Conservation (phyloP, 2,113 vertebrate species). For the Tachuris rubrigastra region DNA sequence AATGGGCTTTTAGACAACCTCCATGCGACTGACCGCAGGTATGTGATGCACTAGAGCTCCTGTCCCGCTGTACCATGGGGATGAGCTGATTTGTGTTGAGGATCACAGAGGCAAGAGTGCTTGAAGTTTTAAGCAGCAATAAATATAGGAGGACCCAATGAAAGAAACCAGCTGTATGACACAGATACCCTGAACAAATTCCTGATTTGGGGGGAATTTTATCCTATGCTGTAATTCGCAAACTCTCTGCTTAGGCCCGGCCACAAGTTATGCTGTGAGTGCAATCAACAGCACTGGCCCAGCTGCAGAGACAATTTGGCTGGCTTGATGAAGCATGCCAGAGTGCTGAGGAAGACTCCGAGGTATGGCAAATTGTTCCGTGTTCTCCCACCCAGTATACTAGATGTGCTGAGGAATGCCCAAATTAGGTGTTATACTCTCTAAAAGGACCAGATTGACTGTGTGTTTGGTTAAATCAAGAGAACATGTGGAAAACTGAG, state of each 20-base stretch:
- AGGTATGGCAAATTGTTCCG: not conserved
- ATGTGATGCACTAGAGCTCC: not conserved
- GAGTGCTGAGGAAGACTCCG: not conserved
- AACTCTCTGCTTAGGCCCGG: not conserved
- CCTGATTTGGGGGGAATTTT: not conserved
- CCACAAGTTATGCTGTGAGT: not conserved
- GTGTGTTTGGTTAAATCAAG: not conserved
- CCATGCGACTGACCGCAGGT: not conserved
- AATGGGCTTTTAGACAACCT: not conserved
- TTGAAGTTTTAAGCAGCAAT: not conserved
- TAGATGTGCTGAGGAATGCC: not conserved
- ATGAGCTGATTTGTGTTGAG: not conserved
- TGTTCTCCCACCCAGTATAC: rapidly evolving
- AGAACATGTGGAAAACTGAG: not conserved
- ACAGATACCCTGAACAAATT: not conserved
- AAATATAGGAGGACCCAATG: not conserved
- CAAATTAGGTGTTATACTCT: not conserved
- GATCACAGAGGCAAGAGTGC: not conserved
- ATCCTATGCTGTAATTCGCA: not conserved
- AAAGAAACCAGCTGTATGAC: not conserved
- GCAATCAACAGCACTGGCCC: not conserved
- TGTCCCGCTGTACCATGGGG: not conserved
- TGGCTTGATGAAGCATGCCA: not conserved
- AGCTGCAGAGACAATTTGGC: not conserved
- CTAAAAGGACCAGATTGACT: not conserved